phyloP scores from a whole-genome alignment of 2,888 invertebrate species.

The Apomyelois bistriatella region DNA sequence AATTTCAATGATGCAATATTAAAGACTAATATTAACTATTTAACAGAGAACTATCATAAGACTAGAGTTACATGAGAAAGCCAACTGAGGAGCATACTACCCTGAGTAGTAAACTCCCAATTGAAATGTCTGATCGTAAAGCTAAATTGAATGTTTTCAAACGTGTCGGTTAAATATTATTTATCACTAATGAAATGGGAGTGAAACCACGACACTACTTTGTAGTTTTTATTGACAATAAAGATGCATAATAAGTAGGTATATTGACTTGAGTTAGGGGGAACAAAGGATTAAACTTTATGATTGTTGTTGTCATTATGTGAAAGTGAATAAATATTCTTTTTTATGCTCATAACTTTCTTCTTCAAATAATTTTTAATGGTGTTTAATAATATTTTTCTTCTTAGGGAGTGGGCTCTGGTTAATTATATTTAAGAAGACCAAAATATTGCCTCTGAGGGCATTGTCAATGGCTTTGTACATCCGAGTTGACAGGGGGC shows the following conservation, averaged over 20 bases:
- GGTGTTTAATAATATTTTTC: too few relatives aligned
- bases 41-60: too few relatives aligned
- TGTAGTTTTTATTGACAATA: slow-evolving; percentile 1
- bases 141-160: background rate
- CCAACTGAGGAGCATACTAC: background rate
- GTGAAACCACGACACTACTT: background rate
- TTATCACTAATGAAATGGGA: background rate
- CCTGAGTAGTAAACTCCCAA: background rate
- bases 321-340: background rate
- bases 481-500: too few relatives aligned
- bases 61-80: background rate
- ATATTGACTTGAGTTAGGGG: background rate
- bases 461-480: too few relatives aligned
- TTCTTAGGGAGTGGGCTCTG: too few relatives aligned
- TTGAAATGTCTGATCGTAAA: background rate
- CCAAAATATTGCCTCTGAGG: too few relatives aligned
- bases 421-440: too few relatives aligned
- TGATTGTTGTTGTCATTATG: background rate
- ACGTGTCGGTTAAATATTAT: background rate
- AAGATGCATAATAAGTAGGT: background rate
- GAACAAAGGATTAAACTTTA: background rate
- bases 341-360: too few relatives aligned
- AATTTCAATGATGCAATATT: too few relatives aligned
- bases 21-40: too few relatives aligned
- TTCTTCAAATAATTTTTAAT: too few relatives aligned